Percentiles rank a stretch among this genome's conserved stretches.
Conservation (phyloP, 2,113 vertebrate species). For the Nibea albiflora region DNA sequence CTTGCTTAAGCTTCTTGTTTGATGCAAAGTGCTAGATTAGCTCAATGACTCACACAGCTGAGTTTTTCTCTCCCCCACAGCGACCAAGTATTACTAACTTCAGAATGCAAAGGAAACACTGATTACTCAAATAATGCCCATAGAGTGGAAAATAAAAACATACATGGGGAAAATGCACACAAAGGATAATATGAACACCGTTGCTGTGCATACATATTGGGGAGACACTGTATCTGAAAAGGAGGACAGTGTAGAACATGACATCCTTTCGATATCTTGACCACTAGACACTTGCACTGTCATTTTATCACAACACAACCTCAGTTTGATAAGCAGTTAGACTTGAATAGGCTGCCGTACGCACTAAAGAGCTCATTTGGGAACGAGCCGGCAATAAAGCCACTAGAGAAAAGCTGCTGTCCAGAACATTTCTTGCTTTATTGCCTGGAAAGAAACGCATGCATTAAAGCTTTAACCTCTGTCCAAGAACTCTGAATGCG, state of each 20-base stretch:
- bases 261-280: conserved; percentile 9
- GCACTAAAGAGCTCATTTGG: conserved; percentile 40
- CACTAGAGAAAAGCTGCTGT: conserved; percentile 35
- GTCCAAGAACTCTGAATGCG: conserved; percentile 27
- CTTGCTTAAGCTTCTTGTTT: background rate
- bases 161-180: background rate
- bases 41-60: conserved; percentile 9
- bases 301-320: conserved; percentile 16
- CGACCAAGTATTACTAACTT: conserved; percentile 10
- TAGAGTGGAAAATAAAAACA: conserved; percentile 15
- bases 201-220: background rate
- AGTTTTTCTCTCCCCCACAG: background rate
- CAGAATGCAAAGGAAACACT: background rate
- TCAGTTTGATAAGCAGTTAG: conserved; percentile 38
- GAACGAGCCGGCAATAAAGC: conserved; percentile 38
- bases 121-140: background rate
- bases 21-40: background rate
- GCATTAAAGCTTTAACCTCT: conserved; percentile 25
- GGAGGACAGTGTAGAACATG: background rate
- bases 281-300: background rate
- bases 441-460: conserved; percentile 21
- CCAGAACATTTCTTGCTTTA: conserved; percentile 37
- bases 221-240: background rate
- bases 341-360: conserved; percentile 12
- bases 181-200: background rate